phyloP scores from a whole-genome alignment of 2,797 vertebrate genomes.

The Lutjanus argentimaculatus region DNA sequence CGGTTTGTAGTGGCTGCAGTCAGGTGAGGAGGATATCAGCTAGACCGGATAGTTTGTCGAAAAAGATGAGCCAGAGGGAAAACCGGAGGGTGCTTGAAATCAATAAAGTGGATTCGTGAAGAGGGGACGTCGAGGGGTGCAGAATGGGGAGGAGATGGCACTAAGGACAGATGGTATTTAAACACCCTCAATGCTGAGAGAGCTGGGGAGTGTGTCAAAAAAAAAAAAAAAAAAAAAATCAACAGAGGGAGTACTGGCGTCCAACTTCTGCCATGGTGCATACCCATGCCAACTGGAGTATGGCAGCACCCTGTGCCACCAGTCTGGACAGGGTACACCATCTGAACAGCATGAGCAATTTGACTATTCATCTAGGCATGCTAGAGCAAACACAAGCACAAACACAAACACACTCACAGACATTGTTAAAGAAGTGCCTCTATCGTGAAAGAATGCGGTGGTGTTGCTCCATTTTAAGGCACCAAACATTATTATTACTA shows the following conservation, averaged over 20 bases:
- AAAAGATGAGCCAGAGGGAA: constrained; percentile 36
- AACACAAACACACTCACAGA: neutral
- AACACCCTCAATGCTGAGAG: constrained; percentile 65
- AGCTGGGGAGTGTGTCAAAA: constrained; percentile 50
- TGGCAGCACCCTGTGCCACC: constrained; percentile 52
- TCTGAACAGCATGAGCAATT: constrained; percentile 62
- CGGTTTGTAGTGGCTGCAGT: constrained; percentile 25
- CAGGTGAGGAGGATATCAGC: constrained; percentile 42
- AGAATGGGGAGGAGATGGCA: constrained; percentile 30
- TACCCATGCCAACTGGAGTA: constrained; percentile 62
- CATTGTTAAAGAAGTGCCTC: neutral
- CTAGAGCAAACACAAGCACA: constrained; percentile 42
- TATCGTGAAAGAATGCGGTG: neutral
- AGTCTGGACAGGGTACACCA: constrained; percentile 48
- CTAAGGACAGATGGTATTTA: constrained; percentile 71
- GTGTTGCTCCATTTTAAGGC: constrained; percentile 6
- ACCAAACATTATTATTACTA: constrained; percentile 14
- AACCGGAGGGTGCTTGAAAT: constrained; percentile 55
- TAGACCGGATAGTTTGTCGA: constrained; percentile 5
- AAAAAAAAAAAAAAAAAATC: constrained; percentile 59
- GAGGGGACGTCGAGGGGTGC: constrained; percentile 21
- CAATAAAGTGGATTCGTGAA: constrained; percentile 65
- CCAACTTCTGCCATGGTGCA: constrained; percentile 56
- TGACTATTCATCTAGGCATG: constrained; percentile 49
- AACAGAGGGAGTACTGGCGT: constrained; percentile 49